Evolutionary conservation across 2,888 invertebrate species (phyloP).

Genomic region (Trachelus tabidus): DNA sequence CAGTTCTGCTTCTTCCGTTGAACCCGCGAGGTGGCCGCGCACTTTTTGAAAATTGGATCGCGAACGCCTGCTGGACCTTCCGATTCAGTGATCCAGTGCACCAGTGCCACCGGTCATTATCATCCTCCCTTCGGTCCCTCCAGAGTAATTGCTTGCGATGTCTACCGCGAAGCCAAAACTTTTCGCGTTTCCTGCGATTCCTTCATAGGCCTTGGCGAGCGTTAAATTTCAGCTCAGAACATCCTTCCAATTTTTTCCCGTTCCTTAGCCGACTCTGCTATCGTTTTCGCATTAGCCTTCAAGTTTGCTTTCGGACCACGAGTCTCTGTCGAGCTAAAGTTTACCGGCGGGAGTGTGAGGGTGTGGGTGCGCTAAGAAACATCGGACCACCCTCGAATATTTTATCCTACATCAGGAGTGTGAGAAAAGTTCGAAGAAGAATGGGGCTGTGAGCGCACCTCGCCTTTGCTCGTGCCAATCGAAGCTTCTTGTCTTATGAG

Average conservation of each 20-base stretch:
- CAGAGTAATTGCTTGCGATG: neutral
- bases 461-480: neutral
- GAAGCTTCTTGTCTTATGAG: neutral
- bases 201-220: slow-evolving; percentile 38
- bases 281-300: slow-evolving; percentile 52
- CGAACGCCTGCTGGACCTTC: too few relatives aligned
- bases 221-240: slow-evolving; percentile 38
- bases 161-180: slow-evolving; percentile 16
- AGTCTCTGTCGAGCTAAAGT: slow-evolving; percentile 17
- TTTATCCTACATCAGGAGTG: slow-evolving; percentile 49
- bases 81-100: too few relatives aligned
- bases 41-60: too few relatives aligned
- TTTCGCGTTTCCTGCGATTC: slow-evolving; percentile 38
- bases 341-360: slow-evolving; percentile 12
- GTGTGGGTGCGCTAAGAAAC: neutral
- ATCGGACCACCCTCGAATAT: slow-evolving; percentile 45
- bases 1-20: too few relatives aligned
- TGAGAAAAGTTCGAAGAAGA: slow-evolving; percentile 41
- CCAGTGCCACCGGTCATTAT: too few relatives aligned
- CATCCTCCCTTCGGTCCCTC: neutral
- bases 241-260: neutral
- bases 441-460: slow-evolving; percentile 6
- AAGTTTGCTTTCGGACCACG: slow-evolving; percentile 29
- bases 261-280: slow-evolving; percentile 22
- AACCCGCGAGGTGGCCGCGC: too few relatives aligned